Evolutionary conservation across 2,888 invertebrate genomes (phyloP).

Genomic region (Ctenicera cuprea): DNA sequence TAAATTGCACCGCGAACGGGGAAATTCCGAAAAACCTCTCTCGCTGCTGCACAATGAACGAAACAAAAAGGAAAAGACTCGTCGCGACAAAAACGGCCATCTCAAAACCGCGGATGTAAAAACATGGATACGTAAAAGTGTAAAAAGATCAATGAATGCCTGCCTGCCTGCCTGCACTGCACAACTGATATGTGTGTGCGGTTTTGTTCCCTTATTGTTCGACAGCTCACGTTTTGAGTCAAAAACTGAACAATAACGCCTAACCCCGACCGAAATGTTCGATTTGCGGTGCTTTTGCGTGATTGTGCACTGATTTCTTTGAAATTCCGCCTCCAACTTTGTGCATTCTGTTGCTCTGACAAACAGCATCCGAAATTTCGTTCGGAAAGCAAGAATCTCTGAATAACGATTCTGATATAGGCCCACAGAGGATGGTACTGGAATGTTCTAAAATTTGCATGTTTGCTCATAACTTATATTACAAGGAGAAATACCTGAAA

Average conservation of each 20-base stretch:
- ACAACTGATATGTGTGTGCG: conserved; percentile 34
- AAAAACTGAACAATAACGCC: conserved; percentile 37
- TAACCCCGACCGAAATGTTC: conserved; percentile 25
- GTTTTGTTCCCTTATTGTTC: conserved; percentile 26
- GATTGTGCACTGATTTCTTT: conserved; percentile 21
- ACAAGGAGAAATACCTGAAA: too few relatives aligned
- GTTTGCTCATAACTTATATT: too few relatives aligned
- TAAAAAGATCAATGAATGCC: conserved; percentile 26
- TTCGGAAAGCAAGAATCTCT: too few relatives aligned
- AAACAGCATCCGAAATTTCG: background rate
- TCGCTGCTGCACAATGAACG: background rate
- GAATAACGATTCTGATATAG: too few relatives aligned
- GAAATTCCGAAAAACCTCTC: conserved; percentile 7
- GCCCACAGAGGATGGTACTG: too few relatives aligned
- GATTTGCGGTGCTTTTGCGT: conserved; percentile 27
- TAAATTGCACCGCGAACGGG: conserved; percentile 15
- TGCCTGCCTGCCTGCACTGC: conserved; percentile 12
- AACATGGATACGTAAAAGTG: conserved; percentile 26
- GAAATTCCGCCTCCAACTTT: conserved; percentile 6
- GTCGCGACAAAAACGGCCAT: background rate
- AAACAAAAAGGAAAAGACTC: conserved; percentile 7
- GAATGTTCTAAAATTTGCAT: too few relatives aligned
- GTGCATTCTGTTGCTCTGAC: background rate
- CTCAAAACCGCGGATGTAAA: conserved; percentile 28
- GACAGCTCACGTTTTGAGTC: conserved; percentile 40